A percentile compares a stretch with the other conserved stretches of the same genome.
These are phyloP conservation scores for Brachionus rotundiformis DNA, from an alignment of 1,140 invertebrate species.

Conservation along the genomic window DNA sequence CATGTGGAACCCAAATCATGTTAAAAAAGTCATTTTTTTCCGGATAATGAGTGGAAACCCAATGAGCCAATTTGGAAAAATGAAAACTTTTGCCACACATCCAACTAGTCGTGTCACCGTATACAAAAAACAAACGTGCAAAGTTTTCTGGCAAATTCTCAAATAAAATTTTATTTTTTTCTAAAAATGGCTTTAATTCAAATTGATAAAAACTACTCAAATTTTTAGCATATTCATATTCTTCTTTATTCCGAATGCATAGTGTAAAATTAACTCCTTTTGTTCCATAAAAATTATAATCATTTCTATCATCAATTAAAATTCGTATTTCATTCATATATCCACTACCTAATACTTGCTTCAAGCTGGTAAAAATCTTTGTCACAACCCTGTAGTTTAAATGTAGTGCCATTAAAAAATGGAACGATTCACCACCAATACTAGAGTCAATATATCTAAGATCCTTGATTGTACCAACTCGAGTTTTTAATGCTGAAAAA, in stretches of 20 bases:
- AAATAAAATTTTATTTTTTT: not conserved
- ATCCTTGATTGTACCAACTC: not conserved
- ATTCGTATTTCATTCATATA: not conserved
- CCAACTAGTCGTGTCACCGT: slow-evolving; percentile 15
- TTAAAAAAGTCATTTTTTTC: slow-evolving; percentile 24
- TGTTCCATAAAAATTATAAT: not conserved
- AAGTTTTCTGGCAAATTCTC: not conserved
- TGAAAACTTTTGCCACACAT: slow-evolving; percentile 24
- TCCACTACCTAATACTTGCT: not conserved
- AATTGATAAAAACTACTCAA: not conserved
- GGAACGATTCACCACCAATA: not conserved
- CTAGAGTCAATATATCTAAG: not conserved
- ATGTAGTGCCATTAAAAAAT: not conserved
- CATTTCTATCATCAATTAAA: not conserved
- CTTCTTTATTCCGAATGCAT: not conserved
- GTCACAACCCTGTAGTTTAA: not conserved
- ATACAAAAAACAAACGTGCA: slow-evolving; percentile 1
- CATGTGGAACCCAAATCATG: slow-evolving; percentile 2
- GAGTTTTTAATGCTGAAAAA: not conserved
- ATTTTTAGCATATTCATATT: not conserved
- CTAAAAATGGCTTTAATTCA: not conserved
- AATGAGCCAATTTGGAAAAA: slow-evolving; percentile 16
- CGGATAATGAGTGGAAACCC: slow-evolving; percentile 16
- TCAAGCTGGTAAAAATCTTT: not conserved
- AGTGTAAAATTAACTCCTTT: slow-evolving; percentile 20